A percentile compares a stretch with the other conserved stretches of the same genome.
These are phyloP conservation scores for Crypturellus tataupa DNA, from an alignment of 2,797 vertebrate species.

Conservation along the genomic window DNA sequence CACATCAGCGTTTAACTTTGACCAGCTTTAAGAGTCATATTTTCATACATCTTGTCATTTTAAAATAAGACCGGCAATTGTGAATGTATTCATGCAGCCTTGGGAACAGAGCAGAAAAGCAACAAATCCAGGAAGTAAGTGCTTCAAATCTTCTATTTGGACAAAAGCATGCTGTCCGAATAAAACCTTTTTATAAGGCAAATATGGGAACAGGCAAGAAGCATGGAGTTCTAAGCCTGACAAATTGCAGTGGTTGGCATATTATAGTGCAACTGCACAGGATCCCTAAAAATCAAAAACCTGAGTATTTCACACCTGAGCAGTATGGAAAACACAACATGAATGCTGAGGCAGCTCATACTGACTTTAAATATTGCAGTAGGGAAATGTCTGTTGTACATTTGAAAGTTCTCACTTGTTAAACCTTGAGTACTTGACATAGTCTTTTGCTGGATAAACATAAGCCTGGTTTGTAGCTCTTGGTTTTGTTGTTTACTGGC, in stretches of 20 bases:
- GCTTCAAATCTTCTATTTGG: neutral
- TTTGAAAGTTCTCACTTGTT: neutral
- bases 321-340: neutral
- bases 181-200: neutral
- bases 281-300: neutral
- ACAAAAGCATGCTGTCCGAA: neutral
- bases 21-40: neutral
- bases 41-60: neutral
- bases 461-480: neutral
- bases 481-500: neutral
- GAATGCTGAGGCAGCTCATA: neutral
- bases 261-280: neutral
- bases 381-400: neutral
- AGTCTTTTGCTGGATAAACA: neutral
- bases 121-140: neutral
- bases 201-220: neutral
- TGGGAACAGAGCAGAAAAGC: neutral
- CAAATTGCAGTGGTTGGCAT: rapidly evolving
- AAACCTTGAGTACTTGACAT: neutral
- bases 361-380: neutral
- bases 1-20: neutral
- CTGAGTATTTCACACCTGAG: neutral
- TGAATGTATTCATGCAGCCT: neutral
- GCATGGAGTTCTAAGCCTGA: neutral
- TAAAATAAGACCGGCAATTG: neutral